Evolutionary conservation across 2,888 invertebrate genomes (phyloP), one percentile per base, ranked within the genome.

Genomic region (Eilema depressum): DNA sequence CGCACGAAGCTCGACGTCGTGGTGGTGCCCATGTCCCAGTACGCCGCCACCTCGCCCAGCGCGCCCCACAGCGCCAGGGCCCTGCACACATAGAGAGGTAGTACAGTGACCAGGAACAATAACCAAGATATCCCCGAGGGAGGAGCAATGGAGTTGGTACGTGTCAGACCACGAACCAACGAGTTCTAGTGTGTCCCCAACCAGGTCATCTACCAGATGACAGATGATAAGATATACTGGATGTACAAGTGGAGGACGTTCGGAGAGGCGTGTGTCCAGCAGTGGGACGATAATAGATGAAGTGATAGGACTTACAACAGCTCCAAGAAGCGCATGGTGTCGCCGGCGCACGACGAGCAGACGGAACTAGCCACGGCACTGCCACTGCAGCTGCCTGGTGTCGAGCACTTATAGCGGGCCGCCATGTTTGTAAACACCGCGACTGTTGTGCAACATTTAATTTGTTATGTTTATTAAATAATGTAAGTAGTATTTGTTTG

Each of bases 11-110:
- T 2, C 11, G 8, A 7, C 14, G 30, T 0, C 0, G 65, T 65
- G n/a, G 57, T 57, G 3, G 65, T 65, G 23, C 65, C 65, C n/a
- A 65, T 33, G 23, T 65, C 65, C 65, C 65, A 65, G 20, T 8
- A 61, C 20, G 60, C 60, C 20, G 20, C 63, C 37, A 20, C 47
- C 14, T 37, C 20, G 47, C 47, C 47, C 20, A 47, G 47, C 17
- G 47, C 3, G 12, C 17, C 1, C 20, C 20, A 20, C 20, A 47
- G 20, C 47, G 12, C 20, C 14, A 47, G 20, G 5, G 0, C 2
- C 1, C 47, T 47, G 47, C 7, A 12, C 41, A 17, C 17, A 0
- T 2, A 17, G 17, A 41, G 17, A 1, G 4, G 33, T 10, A 4
- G 10, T 1, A 8, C 10, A 10, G 10, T 5, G 1, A 10, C 4